Conservation (phyloP, 2,797 vertebrate genomes). For the Nannoperca australis region DNA sequence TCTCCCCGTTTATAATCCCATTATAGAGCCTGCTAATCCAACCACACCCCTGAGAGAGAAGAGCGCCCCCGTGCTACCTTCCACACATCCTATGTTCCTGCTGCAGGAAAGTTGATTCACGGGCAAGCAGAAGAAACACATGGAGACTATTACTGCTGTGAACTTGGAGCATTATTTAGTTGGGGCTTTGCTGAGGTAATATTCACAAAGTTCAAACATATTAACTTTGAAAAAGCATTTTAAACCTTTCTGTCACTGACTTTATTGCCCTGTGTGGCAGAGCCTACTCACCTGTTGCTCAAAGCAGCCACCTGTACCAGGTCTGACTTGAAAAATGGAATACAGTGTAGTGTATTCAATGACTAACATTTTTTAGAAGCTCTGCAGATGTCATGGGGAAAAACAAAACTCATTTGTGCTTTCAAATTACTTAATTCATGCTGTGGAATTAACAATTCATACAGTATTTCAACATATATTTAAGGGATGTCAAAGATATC, state of each 20-base stretch:
- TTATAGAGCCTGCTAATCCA: constrained; percentile 66
- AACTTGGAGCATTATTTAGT: background rate
- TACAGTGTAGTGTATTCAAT: background rate
- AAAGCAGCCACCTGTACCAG: background rate
- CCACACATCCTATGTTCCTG: constrained; percentile 5
- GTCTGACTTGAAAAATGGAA: background rate
- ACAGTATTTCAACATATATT: background rate
- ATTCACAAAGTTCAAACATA: background rate
- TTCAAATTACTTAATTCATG: background rate
- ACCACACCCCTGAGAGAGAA: constrained; percentile 34
- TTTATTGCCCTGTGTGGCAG: background rate
- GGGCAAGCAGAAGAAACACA: background rate
- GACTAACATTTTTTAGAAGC: background rate
- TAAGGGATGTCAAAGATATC: background rate
- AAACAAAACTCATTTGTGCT: background rate
- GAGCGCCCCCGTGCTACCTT: constrained; percentile 19
- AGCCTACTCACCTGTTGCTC: background rate
- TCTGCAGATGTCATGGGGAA: background rate
- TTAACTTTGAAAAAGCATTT: background rate
- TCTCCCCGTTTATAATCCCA: constrained; percentile 62
- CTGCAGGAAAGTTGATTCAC: constrained; percentile 9
- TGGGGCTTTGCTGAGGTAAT: background rate
- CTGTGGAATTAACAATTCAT: background rate
- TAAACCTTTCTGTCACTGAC: background rate
- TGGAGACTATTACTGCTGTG: background rate